These are phyloP conservation scores for Falco novaeseelandiae DNA, from an alignment of 2,797 vertebrate species.

Conservation along the genomic window DNA sequence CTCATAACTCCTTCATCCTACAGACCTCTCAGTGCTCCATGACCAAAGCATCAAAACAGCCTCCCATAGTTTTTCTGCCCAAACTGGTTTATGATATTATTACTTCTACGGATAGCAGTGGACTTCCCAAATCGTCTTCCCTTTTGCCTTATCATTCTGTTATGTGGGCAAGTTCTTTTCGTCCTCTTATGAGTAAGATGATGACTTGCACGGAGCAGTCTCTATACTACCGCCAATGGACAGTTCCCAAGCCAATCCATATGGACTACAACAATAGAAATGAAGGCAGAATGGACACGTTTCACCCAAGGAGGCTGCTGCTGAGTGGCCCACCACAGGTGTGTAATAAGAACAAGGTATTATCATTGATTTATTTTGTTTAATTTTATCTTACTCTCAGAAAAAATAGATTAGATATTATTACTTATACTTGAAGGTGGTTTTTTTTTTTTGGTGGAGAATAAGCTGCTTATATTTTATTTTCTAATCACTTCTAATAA, in stretches of 20 bases:
- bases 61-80: constrained; percentile 91
- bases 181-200: constrained; percentile 93
- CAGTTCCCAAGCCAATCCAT: constrained; percentile 87
- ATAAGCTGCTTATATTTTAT: not conserved
- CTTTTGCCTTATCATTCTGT: constrained; percentile 92
- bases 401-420: not conserved
- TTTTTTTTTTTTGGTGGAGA: not conserved
- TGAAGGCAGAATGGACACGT: constrained; percentile 89
- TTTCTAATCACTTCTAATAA: not conserved
- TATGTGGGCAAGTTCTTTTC: constrained; percentile 94
- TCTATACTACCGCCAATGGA: constrained; percentile 98
- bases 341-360: constrained; percentile 34
- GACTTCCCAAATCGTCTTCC: constrained; percentile 92
- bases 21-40: constrained; percentile 86
- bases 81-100: constrained; percentile 90
- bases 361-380: not conserved
- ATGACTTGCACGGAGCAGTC: constrained; percentile 99
- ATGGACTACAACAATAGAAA: constrained; percentile 92
- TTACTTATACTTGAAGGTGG: not conserved
- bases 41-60: constrained; percentile 85
- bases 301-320: constrained; percentile 93
- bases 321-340: constrained; percentile 98
- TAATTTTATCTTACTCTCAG: not conserved
- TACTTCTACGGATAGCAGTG: constrained; percentile 88
- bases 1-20: constrained; percentile 67